Conservation (phyloP, 2,797 vertebrate genomes). For the Enteromius unitaeniatus region DNA sequence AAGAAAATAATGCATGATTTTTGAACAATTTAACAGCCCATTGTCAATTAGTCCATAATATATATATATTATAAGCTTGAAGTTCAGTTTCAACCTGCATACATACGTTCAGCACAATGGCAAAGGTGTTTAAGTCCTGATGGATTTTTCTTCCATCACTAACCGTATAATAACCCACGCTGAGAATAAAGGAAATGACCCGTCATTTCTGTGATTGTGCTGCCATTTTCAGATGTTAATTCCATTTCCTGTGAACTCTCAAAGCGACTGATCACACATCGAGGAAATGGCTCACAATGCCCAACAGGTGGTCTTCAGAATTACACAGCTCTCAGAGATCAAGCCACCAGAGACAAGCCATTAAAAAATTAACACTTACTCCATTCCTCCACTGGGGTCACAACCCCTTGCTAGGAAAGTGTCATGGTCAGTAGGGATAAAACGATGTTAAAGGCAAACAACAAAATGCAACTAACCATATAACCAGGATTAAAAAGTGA, state of each 20-base stretch:
- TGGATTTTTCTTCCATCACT: background rate
- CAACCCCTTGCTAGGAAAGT: background rate
- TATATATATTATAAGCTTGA: too few relatives aligned
- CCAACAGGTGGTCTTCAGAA: constrained; percentile 30
- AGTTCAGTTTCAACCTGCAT: background rate
- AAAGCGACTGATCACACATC: constrained; percentile 35
- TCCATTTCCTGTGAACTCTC: constrained; percentile 38
- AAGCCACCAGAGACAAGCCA: background rate
- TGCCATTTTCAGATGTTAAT: constrained; percentile 38
- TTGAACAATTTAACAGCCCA: background rate
- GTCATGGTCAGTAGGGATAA: background rate
- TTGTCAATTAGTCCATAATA: background rate
- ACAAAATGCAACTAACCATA: background rate
- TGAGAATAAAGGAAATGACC: constrained; percentile 39
- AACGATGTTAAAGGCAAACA: background rate
- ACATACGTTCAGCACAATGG: background rate
- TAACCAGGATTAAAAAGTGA: background rate
- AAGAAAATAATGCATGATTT: background rate
- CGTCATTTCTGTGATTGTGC: constrained; percentile 35
- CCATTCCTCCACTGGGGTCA: background rate
- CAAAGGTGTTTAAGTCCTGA: background rate
- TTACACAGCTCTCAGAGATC: constrained; percentile 18
- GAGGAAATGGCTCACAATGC: constrained; percentile 24
- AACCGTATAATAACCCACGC: constrained; percentile 15
- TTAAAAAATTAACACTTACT: background rate